Conservation (phyloP, 1,140 invertebrate species). For the Aphaenogaster ashmeadi region DNA sequence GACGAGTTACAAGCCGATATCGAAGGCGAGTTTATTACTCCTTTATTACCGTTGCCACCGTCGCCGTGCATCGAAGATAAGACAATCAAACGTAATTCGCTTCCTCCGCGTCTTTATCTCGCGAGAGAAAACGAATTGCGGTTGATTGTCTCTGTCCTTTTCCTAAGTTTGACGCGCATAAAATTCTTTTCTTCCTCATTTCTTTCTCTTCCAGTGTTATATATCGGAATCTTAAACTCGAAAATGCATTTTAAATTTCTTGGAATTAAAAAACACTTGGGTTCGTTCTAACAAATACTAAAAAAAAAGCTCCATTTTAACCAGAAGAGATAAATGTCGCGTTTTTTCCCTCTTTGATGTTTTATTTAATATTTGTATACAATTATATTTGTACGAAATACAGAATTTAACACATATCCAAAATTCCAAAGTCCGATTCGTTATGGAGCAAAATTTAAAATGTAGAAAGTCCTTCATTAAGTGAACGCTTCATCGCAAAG, state of each 20-base stretch:
- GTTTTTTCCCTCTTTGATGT: not conserved
- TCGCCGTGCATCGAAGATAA: conserved; percentile 9
- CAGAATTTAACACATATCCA: not conserved
- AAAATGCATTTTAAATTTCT: not conserved
- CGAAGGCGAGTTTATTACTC: conserved; percentile 42
- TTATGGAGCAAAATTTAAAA: not conserved
- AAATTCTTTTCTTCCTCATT: not conserved
- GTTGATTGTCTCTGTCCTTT: not conserved
- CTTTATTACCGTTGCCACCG: conserved; percentile 45
- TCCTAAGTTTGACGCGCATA: not conserved
- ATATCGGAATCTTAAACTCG: not conserved
- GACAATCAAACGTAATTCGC: conserved; percentile 10
- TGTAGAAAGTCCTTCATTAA: not conserved
- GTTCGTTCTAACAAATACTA: not conserved
- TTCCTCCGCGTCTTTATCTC: not conserved
- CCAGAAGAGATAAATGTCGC: not conserved
- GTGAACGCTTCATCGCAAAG: not conserved
- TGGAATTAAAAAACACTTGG: not conserved
- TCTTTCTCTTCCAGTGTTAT: not conserved
- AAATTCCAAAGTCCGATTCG: not conserved
- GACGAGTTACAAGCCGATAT: conserved; percentile 38
- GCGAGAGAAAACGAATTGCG: not conserved
- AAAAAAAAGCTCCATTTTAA: not conserved
- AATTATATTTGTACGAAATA: not conserved
- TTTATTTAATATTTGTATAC: not conserved